Evolutionary conservation across 2,888 invertebrate species (phyloP).

Genomic region (Apotomis betuletana): DNA sequence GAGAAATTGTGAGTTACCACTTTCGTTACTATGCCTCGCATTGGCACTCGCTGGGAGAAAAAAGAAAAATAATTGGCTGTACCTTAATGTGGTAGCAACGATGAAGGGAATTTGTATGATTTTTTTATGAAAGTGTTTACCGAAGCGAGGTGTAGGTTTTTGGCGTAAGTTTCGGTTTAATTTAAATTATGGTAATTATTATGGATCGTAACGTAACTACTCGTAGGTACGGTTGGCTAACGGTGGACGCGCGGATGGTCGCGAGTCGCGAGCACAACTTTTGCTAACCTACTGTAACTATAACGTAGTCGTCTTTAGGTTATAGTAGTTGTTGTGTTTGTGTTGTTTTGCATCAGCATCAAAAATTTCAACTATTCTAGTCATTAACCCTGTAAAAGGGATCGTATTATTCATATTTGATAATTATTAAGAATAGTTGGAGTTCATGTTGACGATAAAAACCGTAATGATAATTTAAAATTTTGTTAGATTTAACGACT

Average conservation of each 20-base stretch:
- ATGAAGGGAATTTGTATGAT: conserved; percentile 4
- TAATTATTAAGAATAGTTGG: conserved; percentile 61
- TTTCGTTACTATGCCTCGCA: conserved; percentile 50
- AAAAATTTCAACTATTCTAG: conserved; percentile 67
- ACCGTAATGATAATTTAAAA: conserved; percentile 62
- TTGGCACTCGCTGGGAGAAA: conserved; percentile 31
- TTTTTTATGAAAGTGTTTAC: conserved; percentile 44
- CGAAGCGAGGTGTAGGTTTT: conserved; percentile 46
- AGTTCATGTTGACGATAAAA: conserved; percentile 63
- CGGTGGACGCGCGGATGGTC: conserved; percentile 42
- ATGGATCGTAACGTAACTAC: conserved; percentile 44
- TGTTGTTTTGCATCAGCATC: conserved; percentile 70
- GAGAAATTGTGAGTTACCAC: conserved; percentile 73
- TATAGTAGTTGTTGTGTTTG: conserved; percentile 77
- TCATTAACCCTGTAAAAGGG: conserved; percentile 54
- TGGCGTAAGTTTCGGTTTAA: conserved; percentile 51
- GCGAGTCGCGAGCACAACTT: conserved; percentile 71
- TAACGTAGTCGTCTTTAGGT: conserved; percentile 69
- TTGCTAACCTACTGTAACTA: conserved; percentile 64
- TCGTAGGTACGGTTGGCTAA: conserved; percentile 54
- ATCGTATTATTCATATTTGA: conserved; percentile 50
- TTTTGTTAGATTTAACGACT: conserved; percentile 69
- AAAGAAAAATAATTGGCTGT: neutral
- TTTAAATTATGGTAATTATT: conserved; percentile 58
- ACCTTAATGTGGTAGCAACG: conserved; percentile 21